Evolutionary conservation across 2,888 invertebrate species (phyloP).

Genomic region (Drosophila sordidula): DNA sequence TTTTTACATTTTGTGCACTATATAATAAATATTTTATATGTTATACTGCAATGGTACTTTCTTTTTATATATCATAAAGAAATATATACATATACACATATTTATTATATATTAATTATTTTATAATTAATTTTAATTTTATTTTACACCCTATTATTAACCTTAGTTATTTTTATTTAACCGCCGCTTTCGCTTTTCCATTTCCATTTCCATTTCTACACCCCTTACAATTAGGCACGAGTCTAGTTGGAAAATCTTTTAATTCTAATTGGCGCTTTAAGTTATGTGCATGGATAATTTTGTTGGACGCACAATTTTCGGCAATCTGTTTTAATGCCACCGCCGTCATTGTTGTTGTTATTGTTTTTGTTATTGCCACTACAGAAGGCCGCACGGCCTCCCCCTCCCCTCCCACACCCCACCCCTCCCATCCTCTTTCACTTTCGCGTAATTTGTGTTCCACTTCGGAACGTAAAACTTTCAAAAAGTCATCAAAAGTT

Average conservation of each 20-base stretch:
- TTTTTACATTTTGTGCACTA: no score
- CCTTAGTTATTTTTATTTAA: no score
- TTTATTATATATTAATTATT: no score
- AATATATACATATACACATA: no score
- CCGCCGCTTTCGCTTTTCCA: no score
- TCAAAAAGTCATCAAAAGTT: conserved; percentile 77
- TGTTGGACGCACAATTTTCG: conserved; percentile 23
- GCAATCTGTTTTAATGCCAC: conserved; percentile 52
- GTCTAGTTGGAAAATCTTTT: conserved; percentile 5
- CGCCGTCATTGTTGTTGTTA: conserved; percentile 21
- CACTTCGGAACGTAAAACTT: conserved; percentile 69
- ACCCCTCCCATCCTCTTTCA: neutral
- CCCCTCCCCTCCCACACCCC: neutral
- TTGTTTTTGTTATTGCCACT: conserved; percentile 42
- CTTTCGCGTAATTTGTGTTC: conserved; percentile 62
- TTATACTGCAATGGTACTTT: no score
- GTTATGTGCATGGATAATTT: conserved; percentile 30
- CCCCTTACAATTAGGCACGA: neutral
- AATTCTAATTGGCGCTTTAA: conserved; percentile 35
- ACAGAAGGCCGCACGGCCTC: conserved; percentile 9
- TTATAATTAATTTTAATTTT: no score
- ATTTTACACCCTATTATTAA: no score
- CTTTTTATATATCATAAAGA: no score
- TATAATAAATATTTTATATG: no score
- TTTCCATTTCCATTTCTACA: neutral